Conservation (phyloP, 37 sponge, comb jelly and placozoan species). For the Theonella swinhoei region DNA sequence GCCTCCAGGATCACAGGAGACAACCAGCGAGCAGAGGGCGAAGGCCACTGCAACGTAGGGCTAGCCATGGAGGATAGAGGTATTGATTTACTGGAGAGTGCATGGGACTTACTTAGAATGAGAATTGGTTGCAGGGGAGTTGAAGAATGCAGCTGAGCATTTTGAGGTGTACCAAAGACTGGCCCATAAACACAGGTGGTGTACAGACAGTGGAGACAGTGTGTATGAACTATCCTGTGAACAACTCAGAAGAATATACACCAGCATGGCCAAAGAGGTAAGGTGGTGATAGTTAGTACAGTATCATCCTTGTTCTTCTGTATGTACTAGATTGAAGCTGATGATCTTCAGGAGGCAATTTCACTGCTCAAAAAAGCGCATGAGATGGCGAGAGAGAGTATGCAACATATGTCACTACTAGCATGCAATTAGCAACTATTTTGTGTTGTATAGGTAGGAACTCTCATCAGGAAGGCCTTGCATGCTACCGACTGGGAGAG, state of each 20-base stretch:
- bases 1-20: conserved; percentile 58
- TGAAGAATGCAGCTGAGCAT: conserved; percentile 58
- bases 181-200: conserved; percentile 72
- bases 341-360: conserved; percentile 22
- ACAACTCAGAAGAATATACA: conserved; percentile 80
- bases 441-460: conserved; percentile 46
- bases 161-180: conserved; percentile 72
- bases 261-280: conserved; percentile 78
- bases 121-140: conserved; percentile 46
- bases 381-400: conserved; percentile 75
- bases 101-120: not conserved
- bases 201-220: conserved; percentile 78
- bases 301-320: not conserved
- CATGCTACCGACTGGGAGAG: conserved; percentile 76
- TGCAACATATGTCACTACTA: not conserved
- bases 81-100: conserved; percentile 11
- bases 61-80: conserved; percentile 82
- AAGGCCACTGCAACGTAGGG: conserved; percentile 87
- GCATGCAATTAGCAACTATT: not conserved
- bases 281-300: not conserved
- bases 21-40: conserved; percentile 70
- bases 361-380: conserved; percentile 72
- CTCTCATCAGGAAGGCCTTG: conserved; percentile 73
- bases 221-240: conserved; percentile 75
- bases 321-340: conserved; percentile 26